A percentile compares a stretch with the other conserved stretches of the same genome.
Conservation (phyloP, 1,140 invertebrate genomes). For the Argopecten irradians region DNA sequence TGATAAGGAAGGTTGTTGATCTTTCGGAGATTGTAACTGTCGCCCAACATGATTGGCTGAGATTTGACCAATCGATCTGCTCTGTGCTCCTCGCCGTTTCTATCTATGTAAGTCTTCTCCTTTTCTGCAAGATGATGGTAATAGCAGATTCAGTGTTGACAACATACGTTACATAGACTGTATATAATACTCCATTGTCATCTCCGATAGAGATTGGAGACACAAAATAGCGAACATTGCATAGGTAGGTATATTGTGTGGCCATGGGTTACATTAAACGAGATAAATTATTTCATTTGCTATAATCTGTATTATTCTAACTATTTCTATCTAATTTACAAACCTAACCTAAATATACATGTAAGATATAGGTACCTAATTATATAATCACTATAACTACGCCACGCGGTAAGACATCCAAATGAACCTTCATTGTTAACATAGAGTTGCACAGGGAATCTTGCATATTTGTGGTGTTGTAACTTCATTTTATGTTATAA, state of each 20-base stretch:
- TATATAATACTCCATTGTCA: neutral
- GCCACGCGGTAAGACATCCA: no score
- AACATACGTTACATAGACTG: neutral
- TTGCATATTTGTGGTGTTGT: no score
- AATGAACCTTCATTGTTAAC: no score
- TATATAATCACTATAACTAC: no score
- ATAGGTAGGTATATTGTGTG: neutral
- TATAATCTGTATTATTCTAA: no score
- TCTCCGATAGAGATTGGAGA: neutral
- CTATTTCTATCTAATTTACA: no score
- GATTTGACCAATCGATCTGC: conserved; percentile 57
- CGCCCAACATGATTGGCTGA: conserved; percentile 59
- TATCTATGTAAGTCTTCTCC: conserved; percentile 54
- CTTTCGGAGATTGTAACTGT: conserved; percentile 85
- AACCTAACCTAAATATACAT: no score
- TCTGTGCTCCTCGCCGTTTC: conserved; percentile 32
- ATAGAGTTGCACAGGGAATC: no score
- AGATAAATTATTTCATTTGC: neutral
- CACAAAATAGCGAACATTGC: neutral
- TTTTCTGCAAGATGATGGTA: conserved; percentile 42
- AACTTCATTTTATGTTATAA: no score
- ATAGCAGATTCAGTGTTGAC: neutral
- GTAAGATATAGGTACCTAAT: no score
- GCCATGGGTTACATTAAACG: neutral
- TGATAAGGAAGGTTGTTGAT: conserved; percentile 89